A percentile compares a stretch with the other conserved stretches of the same genome.
phyloP scores from a whole-genome alignment of 2,113 vertebrate genomes.

The Eurypyga helias region DNA sequence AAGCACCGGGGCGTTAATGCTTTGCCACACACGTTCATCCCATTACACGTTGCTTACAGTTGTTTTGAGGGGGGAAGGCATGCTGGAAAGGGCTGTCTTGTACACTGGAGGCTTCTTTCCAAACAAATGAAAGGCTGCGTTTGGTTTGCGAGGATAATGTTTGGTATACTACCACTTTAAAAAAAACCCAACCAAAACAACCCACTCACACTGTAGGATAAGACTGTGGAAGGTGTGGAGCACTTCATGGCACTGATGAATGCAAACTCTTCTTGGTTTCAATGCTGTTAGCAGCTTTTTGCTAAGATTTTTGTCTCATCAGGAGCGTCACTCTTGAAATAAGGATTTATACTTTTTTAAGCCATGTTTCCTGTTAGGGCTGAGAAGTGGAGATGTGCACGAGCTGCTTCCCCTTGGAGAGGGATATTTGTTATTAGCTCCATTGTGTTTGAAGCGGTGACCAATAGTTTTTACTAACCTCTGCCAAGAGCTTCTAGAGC shows the following conservation, averaged over 20 bases:
- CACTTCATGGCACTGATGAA: neutral
- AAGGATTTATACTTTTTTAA: neutral
- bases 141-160: neutral
- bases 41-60: neutral
- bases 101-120: neutral
- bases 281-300: neutral
- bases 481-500: neutral
- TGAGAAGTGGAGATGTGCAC: neutral
- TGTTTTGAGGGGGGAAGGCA: neutral
- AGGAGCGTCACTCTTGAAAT: neutral
- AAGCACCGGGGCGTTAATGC: neutral
- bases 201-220: rapidly evolving
- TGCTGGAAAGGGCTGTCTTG: neutral
- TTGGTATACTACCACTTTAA: neutral
- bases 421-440: neutral
- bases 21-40: neutral
- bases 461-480: neutral
- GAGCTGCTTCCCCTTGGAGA: neutral
- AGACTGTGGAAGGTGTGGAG: neutral
- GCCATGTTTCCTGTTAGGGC: neutral
- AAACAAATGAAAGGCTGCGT: neutral
- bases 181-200: neutral
- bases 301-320: neutral
- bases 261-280: neutral
- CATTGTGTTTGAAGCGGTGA: neutral